phyloP scores from a whole-genome alignment of 2,113 vertebrate genomes.

The Oreocharis arfaki region DNA sequence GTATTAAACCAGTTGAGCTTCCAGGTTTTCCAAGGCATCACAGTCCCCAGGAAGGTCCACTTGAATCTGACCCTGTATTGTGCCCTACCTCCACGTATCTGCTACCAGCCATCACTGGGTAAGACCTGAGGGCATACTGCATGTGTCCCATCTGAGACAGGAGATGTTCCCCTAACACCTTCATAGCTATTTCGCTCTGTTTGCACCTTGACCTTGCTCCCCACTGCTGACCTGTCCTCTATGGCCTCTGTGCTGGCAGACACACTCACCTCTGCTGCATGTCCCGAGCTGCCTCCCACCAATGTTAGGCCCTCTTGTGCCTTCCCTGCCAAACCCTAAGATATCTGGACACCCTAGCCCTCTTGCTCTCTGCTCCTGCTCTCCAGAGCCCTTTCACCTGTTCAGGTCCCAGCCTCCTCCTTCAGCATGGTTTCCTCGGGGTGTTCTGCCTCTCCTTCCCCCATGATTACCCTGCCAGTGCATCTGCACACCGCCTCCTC shows the following conservation, averaged over 20 bases:
- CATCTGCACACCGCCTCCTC: not conserved
- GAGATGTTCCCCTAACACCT: not conserved
- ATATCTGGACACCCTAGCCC: not conserved
- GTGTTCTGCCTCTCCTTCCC: not conserved
- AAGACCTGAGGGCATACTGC: accelerated
- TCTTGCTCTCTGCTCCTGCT: not conserved
- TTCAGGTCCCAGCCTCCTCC: not conserved
- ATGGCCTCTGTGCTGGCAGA: accelerated
- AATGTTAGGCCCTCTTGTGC: not conserved
- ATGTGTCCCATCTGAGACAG: accelerated
- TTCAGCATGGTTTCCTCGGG: accelerated
- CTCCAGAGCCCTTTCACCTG: not conserved
- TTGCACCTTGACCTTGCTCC: not conserved
- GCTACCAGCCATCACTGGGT: not conserved
- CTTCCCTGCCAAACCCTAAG: not conserved
- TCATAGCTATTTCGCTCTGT: not conserved
- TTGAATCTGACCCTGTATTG: not conserved
- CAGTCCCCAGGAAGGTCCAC: not conserved
- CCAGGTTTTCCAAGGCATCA: not conserved
- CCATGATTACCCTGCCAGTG: not conserved
- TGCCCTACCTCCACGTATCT: not conserved
- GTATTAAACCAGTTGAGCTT: not conserved
- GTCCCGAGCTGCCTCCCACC: not conserved
- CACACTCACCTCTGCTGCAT: accelerated
- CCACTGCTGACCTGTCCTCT: not conserved